Percentiles rank a stretch among this genome's conserved stretches.
Conservation (phyloP, 2,113 vertebrate genomes). For the Brachyistius frenatus region DNA sequence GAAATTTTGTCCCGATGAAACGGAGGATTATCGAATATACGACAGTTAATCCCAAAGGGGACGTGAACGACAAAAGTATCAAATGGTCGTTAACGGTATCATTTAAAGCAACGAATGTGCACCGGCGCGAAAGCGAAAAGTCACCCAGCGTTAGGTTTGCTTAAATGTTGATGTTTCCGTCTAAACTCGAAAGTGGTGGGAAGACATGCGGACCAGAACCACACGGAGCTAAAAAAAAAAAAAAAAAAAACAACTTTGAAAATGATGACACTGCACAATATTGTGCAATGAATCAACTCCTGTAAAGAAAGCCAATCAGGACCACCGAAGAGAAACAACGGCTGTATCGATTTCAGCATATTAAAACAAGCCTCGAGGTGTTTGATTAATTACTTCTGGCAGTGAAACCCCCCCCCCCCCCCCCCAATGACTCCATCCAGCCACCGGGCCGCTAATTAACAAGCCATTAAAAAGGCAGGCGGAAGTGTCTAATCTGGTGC, state of each 20-base stretch:
- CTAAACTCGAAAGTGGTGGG: background rate
- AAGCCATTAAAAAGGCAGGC: constrained; percentile 33
- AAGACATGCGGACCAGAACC: background rate
- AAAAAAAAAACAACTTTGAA: background rate
- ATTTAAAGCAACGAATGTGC: no score
- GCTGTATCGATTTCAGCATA: constrained; percentile 49
- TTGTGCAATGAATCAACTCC: background rate
- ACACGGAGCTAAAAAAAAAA: background rate
- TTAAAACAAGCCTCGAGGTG: constrained; percentile 28
- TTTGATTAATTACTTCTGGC: constrained; percentile 56
- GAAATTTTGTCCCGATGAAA: no score
- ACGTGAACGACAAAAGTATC: no score
- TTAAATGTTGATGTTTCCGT: no score
- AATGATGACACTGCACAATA: background rate
- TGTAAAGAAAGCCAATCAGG: constrained; percentile 26
- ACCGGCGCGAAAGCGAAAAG: no score
- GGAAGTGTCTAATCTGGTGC: constrained; percentile 44
- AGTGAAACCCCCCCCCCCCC: background rate
- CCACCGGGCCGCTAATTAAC: constrained; percentile 64
- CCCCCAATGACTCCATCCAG: constrained; percentile 54
- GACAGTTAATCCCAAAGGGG: no score
- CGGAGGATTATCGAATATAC: no score
- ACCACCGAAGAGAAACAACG: background rate
- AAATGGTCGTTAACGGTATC: no score
- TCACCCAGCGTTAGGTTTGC: no score